phyloP scores from a whole-genome alignment of 92 coral and sea anemone genomes.

The Epizoanthus stellaris region DNA sequence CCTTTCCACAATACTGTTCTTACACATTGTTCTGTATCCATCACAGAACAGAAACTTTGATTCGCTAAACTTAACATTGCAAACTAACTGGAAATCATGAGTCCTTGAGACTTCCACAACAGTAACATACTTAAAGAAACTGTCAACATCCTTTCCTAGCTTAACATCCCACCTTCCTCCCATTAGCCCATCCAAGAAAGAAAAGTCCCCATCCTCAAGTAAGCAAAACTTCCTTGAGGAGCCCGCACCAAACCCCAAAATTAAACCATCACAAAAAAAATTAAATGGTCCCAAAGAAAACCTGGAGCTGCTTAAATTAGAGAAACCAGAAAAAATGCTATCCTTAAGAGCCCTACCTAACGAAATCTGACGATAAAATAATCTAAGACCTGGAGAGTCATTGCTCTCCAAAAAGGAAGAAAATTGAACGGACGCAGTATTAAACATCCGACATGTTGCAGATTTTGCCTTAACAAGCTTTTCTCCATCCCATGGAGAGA shows the following conservation, averaged over 20 bases:
- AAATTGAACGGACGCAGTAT: constrained; percentile 9
- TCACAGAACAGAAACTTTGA: constrained; percentile 41
- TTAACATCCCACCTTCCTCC: constrained; percentile 47
- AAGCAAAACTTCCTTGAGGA: constrained; percentile 21
- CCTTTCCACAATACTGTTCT: constrained; percentile 8
- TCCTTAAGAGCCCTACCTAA: constrained; percentile 38
- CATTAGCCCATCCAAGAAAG: constrained; percentile 35
- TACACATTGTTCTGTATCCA: constrained; percentile 37
- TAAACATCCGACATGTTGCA: constrained; percentile 22
- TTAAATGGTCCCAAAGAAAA: constrained; percentile 46
- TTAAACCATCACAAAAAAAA: constrained; percentile 40
- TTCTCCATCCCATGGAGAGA: constrained; percentile 47
- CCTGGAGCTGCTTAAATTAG: constrained; percentile 34
- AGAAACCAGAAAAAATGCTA: constrained; percentile 41
- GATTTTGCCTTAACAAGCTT: constrained; percentile 39
- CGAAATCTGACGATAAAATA: constrained; percentile 26
- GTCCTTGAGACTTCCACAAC: constrained; percentile 17
- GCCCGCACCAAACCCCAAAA: constrained; percentile 39
- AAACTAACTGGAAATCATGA: constrained; percentile 14
- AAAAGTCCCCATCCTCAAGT: constrained; percentile 47
- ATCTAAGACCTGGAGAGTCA: constrained; percentile 46
- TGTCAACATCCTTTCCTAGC: constrained; percentile 34
- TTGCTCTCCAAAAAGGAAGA: constrained; percentile 29
- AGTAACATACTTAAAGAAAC: constrained; percentile 38
- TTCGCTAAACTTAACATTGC: constrained; percentile 46